Evolutionary conservation across 2,888 invertebrate genomes (phyloP).

Genomic region (Rhagonycha fulva): DNA sequence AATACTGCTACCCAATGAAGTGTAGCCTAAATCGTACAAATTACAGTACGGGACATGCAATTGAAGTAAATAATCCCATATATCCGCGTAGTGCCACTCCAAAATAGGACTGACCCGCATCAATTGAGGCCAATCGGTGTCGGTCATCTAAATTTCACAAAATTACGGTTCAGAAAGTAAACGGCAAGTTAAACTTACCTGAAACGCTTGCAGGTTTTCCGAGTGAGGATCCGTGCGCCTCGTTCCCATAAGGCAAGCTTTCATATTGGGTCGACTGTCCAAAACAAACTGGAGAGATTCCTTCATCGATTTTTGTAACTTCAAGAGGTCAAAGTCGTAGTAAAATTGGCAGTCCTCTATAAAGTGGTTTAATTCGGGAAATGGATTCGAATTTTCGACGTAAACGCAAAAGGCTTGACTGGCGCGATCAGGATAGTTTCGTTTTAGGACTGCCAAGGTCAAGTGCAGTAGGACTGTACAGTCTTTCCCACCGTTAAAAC

Average conservation of each 20-base stretch:
- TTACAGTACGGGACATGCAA: slow-evolving; percentile 86
- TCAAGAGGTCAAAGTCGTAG: slow-evolving; percentile 76
- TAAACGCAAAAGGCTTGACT: slow-evolving; percentile 71
- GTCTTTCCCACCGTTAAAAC: slow-evolving; percentile 99
- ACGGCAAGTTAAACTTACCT: slow-evolving; percentile 57
- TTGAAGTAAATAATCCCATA: slow-evolving; percentile 86
- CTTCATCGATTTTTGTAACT: slow-evolving; percentile 73
- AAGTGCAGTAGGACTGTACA: slow-evolving; percentile 90
- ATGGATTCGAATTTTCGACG: slow-evolving; percentile 78
- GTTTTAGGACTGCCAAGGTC: slow-evolving; percentile 57
- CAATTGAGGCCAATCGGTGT: slow-evolving; percentile 86
- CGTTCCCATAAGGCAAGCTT: slow-evolving; percentile 91
- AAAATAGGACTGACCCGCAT: slow-evolving; percentile 88
- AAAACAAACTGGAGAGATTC: slow-evolving; percentile 68
- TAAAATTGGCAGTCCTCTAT: slow-evolving; percentile 69
- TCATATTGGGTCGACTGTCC: slow-evolving; percentile 62
- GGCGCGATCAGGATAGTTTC: slow-evolving; percentile 45
- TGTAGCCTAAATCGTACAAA: slow-evolving; percentile 90
- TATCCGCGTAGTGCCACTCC: slow-evolving; percentile 89
- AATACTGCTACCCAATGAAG: slow-evolving; percentile 81
- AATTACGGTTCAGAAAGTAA: not conserved
- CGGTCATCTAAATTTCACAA: slow-evolving; percentile 69
- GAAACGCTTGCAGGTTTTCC: slow-evolving; percentile 66
- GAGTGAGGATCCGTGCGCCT: slow-evolving; percentile 86
- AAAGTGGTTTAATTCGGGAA: slow-evolving; percentile 85